A percentile compares a stretch with the other conserved stretches of the same genome.
Evolutionary conservation across 2,113 vertebrate species (phyloP).

Genomic region (Haliaeetus leucogaster): DNA sequence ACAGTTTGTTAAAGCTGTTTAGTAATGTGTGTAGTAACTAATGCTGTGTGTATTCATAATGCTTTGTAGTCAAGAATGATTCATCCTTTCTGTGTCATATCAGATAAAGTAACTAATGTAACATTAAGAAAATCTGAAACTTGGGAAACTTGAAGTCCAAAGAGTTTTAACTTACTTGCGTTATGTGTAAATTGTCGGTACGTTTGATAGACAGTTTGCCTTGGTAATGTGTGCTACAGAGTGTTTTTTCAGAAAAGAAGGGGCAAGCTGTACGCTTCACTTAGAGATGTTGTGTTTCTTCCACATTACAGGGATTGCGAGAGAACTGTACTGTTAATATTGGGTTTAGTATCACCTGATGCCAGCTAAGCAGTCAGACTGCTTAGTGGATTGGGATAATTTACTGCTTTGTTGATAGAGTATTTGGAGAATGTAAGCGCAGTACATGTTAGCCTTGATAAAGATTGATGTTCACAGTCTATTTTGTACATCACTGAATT

Average conservation of each 20-base stretch:
- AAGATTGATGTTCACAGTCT: background rate
- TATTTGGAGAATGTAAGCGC: background rate
- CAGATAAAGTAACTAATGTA: background rate
- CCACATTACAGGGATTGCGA: background rate
- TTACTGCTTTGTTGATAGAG: background rate
- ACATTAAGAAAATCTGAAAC: background rate
- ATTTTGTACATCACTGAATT: background rate
- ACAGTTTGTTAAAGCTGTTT: background rate
- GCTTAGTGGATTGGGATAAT: background rate
- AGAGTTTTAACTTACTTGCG: background rate
- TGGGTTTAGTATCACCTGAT: background rate
- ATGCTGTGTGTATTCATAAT: background rate
- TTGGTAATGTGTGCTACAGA: background rate
- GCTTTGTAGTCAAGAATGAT: background rate
- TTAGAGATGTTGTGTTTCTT: background rate
- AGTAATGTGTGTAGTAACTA: background rate
- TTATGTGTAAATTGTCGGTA: background rate
- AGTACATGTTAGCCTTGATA: background rate
- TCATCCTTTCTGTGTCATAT: background rate
- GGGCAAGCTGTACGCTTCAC: background rate
- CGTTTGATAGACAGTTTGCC: background rate
- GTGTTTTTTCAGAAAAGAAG: background rate
- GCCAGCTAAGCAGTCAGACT: background rate
- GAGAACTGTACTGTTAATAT: background rate
- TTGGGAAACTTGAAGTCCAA: background rate